Percentiles rank a stretch among this genome's conserved stretches.
Conservation (phyloP, 2,113 vertebrate species). For the Bubo bubo region DNA sequence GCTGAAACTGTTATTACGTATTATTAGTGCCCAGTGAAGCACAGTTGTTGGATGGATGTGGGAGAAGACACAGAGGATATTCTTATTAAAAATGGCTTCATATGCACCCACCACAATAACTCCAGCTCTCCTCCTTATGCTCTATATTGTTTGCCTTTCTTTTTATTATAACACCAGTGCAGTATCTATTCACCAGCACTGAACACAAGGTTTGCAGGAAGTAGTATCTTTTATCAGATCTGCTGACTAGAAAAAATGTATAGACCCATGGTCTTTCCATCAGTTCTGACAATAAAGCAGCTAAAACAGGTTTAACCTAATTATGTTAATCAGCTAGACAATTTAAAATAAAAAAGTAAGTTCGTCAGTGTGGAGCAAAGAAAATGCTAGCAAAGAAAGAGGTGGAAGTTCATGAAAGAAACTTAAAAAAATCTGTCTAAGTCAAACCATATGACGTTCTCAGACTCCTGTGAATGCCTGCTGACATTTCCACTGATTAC, state of each 20-base stretch:
- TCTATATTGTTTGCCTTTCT: neutral
- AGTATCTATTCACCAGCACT: neutral
- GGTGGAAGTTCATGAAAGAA: neutral
- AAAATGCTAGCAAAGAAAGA: neutral
- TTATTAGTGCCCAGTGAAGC: neutral
- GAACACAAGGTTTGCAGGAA: neutral
- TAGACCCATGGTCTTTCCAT: neutral
- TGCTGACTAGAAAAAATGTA: neutral
- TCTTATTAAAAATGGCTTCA: neutral
- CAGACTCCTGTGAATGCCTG: neutral
- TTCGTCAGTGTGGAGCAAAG: neutral
- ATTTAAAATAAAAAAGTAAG: neutral
- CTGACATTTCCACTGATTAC: neutral
- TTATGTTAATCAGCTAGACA: neutral
- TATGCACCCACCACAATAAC: neutral
- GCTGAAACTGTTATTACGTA: neutral
- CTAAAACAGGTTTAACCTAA: constrained; percentile 12
- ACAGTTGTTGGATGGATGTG: neutral
- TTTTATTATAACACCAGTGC: accelerated
- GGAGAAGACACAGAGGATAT: neutral
- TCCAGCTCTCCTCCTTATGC: neutral
- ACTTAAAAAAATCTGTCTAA: neutral
- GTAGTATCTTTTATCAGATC: neutral
- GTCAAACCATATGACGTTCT: neutral
- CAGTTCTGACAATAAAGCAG: neutral